These are phyloP conservation scores for Molothrus ater DNA, from an alignment of 2,797 vertebrate species.

Conservation along the genomic window DNA sequence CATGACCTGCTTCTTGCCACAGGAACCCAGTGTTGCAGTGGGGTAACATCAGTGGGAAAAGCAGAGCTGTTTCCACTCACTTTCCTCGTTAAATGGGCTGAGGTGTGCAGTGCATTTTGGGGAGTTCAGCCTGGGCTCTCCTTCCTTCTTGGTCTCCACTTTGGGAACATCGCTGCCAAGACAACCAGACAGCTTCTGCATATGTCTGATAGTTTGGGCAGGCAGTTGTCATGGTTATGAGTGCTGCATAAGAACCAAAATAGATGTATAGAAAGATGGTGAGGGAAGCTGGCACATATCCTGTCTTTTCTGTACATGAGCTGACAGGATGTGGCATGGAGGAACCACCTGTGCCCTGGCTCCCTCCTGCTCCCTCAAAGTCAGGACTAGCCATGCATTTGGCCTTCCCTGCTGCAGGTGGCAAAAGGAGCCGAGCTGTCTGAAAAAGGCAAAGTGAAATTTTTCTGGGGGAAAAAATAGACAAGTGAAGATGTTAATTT, in stretches of 20 bases:
- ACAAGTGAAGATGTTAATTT: background rate
- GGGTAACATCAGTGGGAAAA: background rate
- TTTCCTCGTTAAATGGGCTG: background rate
- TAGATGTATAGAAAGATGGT: slow-evolving; percentile 44
- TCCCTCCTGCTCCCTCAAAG: background rate
- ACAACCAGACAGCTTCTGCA: slow-evolving; percentile 42
- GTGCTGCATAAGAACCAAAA: slow-evolving; percentile 27
- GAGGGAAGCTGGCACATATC: background rate
- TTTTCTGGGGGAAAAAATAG: background rate
- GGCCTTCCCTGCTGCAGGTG: background rate
- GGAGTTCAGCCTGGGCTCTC: background rate
- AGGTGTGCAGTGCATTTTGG: background rate
- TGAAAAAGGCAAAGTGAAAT: background rate
- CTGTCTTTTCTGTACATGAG: background rate
- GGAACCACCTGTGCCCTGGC: slow-evolving; percentile 40
- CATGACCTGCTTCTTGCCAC: background rate
- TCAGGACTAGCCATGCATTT: background rate
- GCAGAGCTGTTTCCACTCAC: background rate
- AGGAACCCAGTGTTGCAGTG: background rate
- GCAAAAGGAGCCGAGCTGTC: background rate
- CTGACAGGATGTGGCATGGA: slow-evolving; percentile 9
- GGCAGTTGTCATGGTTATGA: slow-evolving; percentile 66
- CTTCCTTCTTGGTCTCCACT: background rate
- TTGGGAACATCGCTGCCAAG: slow-evolving; percentile 14
- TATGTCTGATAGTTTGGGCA: slow-evolving; percentile 40